Evolutionary conservation across 2,888 invertebrate species (phyloP), one percentile per base, ranked within the genome.

Genomic region (Tortricodes alternella): DNA sequence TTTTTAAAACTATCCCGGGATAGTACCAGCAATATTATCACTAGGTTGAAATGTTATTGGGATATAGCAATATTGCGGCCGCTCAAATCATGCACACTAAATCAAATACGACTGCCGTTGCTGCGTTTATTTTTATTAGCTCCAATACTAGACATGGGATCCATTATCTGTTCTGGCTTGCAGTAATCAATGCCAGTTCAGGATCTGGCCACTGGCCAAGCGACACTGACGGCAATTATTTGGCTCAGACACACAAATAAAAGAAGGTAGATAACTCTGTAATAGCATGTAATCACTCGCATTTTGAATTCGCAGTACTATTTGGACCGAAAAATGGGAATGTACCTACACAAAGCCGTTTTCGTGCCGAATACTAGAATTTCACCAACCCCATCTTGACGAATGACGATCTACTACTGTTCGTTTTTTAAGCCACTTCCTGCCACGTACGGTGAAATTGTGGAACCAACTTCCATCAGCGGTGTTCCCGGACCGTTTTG

Each of bases 161-260:
- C 35, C 43, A 44, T 52, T 35, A 49, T 24, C 13, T 16, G 23
- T 44, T 29, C 18, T 44, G 13, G 35, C 23, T 9, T 21, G 23
- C 35, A 35, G 43, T 34, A 58, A 38, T 55, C 37, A 53, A 15
- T 43, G 43, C 43, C 32, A 43, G 34, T 55, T 34, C 27, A 23
- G 48, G 49, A 46, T 57, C 60, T 64, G 64, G 62, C 59, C 21
- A 19, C 9, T 29, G 27, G 59, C 64, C 64, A 64, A 56, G 57
- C 38, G 18, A 15, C 37, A 15, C 18, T 13, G 21, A 39, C 49
- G 51, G 43, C 59, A 59, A 60, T 61, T 55, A 61, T 60, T 61
- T 60, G 61, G 59, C 61, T 52, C 29, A 34, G 19, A 27, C 32
- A 34, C 34, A 41, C 53, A 50, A 58, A 61, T 58, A 61, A 64